These are phyloP conservation scores for Gerris buenoi DNA, from an alignment of 1,140 invertebrate species.

Conservation along the genomic window DNA sequence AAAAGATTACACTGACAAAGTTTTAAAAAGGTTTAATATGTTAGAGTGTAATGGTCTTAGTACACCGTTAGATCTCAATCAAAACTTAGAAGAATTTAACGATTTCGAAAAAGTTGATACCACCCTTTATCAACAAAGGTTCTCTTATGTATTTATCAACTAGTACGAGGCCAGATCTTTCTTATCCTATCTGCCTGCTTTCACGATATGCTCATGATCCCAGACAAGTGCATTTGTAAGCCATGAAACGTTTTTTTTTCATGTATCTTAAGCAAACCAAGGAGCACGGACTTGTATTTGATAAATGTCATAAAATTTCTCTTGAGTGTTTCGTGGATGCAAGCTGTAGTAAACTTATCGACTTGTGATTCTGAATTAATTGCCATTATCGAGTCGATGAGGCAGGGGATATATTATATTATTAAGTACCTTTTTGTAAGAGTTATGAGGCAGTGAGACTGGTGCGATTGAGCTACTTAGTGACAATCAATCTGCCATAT, in stretches of 20 bases:
- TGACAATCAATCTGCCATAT: background rate
- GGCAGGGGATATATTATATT: background rate
- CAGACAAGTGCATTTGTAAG: background rate
- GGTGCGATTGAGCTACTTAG: background rate
- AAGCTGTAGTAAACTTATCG: background rate
- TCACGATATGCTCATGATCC: background rate
- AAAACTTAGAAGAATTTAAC: background rate
- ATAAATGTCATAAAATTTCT: background rate
- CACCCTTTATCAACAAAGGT: background rate
- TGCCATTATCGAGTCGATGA: background rate
- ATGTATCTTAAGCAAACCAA: background rate
- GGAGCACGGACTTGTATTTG: background rate
- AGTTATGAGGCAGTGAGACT: background rate
- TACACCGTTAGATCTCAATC: background rate
- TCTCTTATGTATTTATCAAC: background rate
- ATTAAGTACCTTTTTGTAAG: background rate
- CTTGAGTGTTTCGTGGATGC: background rate
- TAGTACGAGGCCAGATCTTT: background rate
- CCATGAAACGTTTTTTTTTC: background rate
- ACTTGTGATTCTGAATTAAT: background rate
- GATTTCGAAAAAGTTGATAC: background rate
- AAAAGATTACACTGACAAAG: background rate
- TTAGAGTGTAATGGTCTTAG: background rate
- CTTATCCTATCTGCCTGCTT: background rate
- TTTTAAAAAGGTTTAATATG: background rate